phyloP scores from a whole-genome alignment of 2,797 vertebrate genomes.

The Urosaurus nigricauda region DNA sequence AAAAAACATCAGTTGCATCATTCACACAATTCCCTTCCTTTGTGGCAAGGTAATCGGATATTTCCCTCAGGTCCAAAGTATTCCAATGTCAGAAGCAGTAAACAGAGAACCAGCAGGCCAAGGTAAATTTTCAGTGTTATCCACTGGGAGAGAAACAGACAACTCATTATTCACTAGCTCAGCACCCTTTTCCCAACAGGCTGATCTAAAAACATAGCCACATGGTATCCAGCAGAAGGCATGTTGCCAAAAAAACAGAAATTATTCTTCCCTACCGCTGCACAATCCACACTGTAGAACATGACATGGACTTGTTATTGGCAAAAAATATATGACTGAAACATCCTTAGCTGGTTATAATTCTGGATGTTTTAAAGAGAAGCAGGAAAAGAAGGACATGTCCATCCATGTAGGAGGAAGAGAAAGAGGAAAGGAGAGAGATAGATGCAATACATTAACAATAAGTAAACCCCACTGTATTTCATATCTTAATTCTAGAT shows the following conservation, averaged over 20 bases:
- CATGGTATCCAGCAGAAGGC: background rate
- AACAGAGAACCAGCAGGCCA: background rate
- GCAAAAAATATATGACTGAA: conserved; percentile 8
- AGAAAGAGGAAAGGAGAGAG: background rate
- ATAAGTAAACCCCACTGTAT: background rate
- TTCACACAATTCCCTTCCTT: background rate
- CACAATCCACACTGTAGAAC: background rate
- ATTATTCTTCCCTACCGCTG: conserved; percentile 30
- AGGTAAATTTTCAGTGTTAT: conserved; percentile 31
- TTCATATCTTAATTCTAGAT: conserved; percentile 31
- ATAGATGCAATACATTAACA: background rate
- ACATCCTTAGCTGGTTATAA: background rate
- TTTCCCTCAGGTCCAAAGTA: conserved; percentile 43
- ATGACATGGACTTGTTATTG: background rate
- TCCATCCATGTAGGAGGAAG: background rate
- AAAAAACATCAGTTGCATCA: conserved; percentile 6
- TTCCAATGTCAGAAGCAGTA: conserved; percentile 24
- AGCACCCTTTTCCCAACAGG: background rate
- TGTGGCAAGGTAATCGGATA: conserved; percentile 38
- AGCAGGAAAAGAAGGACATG: background rate
- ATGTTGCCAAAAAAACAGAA: conserved; percentile 37
- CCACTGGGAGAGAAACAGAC: conserved; percentile 13
- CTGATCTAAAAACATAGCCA: conserved; percentile 28
- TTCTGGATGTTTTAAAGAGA: background rate
- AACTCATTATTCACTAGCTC: conserved; percentile 37